Base-by-base conservation (phyloP, 2,797 vertebrate genomes). In the Sebastes trivittatus region DNA sequence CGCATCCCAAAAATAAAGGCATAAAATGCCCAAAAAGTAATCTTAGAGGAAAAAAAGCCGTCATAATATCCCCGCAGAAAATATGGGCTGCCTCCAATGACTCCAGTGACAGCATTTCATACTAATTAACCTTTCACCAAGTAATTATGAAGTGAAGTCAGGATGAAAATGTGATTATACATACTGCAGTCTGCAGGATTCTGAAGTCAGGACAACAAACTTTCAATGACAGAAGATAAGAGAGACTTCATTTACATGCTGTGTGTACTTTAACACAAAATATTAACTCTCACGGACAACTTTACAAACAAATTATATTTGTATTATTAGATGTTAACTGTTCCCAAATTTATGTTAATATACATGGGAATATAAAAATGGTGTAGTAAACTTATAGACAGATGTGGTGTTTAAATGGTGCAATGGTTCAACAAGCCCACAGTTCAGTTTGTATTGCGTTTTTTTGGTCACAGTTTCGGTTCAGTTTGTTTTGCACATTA, bases 91-190 rank as follows among this genome's bases (percentile, higher is more conserved):
- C 72, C 59, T 84, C 55, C 67, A 80, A 18, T 75, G 85, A 83
- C 87, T 91, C 73, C 75, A 84, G 79, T 88, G 87, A 88, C 91
- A 91, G 74, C 72, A 84, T 91, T 81, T 80, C 78, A 87, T 88
- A 84, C 88, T 92, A 93, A 92, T 94, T 89, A 93, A 90, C 84
- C 79, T 84, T 92, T 90, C 85, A 91, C 91, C 90, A 89, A 91
- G 80, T 92, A 86, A 94, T 94, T 89, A 93, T 84, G 68, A 86
- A 54, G 88, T 82, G 84, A 91, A 85, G 87, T 93, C 87, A 77
- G 76, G 84, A 81, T 87, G 86, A 90, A 93, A 92, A 92, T 87
- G 78, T 87, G 88, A 94, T 94, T 94, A 91, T 90, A 80, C 78
- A 83, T 71, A 88, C 83, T 89, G 70, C 77, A 86, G 77, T 92